Conservation (phyloP, 2,797 vertebrate species). For the Poecilia velifera region DNA sequence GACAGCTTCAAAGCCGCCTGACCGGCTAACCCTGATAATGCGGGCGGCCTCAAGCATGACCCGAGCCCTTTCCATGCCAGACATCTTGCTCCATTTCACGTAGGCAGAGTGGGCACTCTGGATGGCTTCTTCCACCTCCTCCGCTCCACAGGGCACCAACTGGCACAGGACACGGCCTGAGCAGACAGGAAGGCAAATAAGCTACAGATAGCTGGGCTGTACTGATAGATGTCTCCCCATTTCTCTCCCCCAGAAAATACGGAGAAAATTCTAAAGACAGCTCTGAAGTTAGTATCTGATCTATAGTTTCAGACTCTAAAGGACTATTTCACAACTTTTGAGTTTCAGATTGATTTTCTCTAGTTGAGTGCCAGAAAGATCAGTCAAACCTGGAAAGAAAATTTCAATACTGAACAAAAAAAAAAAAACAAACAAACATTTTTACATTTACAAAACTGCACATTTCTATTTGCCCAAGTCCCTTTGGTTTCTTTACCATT, state of each 20-base stretch:
- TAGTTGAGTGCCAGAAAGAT: background rate
- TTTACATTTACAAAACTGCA: background rate
- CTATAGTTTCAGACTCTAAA: background rate
- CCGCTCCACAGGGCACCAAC: slow-evolving; percentile 85
- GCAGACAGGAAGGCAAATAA: background rate
- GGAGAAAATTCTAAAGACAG: background rate
- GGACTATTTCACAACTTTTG: background rate
- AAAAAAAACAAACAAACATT: background rate
- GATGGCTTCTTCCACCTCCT: slow-evolving; percentile 90
- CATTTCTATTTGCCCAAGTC: background rate
- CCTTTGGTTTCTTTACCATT: background rate
- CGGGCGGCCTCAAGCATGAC: slow-evolving; percentile 93
- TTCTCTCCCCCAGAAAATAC: background rate
- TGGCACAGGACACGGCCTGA: slow-evolving; percentile 89
- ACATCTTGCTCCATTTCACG: slow-evolving; percentile 87
- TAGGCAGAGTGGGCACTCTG: slow-evolving; percentile 89
- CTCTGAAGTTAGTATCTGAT: background rate
- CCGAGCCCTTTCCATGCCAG: slow-evolving; percentile 89
- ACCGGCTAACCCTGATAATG: slow-evolving; percentile 87
- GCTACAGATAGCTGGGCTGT: background rate
- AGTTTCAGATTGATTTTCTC: background rate
- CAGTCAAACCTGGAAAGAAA: background rate
- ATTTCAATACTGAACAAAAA: background rate
- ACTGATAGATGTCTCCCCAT: background rate
- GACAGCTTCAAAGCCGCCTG: background rate